Conservation (phyloP, 2,113 vertebrate genomes). For the Grallaria varia region DNA sequence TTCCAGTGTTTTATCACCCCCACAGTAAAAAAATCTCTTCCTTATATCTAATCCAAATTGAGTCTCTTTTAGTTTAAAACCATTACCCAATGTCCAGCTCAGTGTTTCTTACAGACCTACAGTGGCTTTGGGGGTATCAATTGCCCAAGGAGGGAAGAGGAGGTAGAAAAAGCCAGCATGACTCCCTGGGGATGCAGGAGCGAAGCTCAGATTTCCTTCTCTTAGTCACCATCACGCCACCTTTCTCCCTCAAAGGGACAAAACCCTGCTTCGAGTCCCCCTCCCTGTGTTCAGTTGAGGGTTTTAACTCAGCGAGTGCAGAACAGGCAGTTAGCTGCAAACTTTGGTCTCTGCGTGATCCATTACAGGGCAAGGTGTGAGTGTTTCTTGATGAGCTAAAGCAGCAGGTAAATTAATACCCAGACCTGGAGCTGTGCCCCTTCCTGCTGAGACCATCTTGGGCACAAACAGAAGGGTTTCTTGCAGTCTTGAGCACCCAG, state of each 20-base stretch:
- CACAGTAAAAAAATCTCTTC: not conserved
- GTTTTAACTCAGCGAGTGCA: accelerated
- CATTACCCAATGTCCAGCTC: not conserved
- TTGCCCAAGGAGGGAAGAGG: accelerated
- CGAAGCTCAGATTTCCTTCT: not conserved
- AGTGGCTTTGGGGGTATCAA: not conserved
- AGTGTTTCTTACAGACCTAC: accelerated
- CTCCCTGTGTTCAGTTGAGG: not conserved
- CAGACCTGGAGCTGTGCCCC: not conserved
- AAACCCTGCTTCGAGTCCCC: not conserved
- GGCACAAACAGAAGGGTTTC: slow-evolving; percentile 13
- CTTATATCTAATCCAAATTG: not conserved
- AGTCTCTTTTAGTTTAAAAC: not conserved
- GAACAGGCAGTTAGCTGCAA: not conserved
- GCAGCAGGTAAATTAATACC: slow-evolving; percentile 33
- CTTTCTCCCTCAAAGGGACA: not conserved
- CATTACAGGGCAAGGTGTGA: slow-evolving; percentile 19
- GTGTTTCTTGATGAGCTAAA: slow-evolving; percentile 28
- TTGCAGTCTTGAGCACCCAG: not conserved
- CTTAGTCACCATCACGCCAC: not conserved
- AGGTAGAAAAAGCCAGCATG: not conserved
- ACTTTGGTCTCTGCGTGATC: not conserved
- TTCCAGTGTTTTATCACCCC: not conserved
- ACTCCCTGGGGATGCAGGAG: not conserved
- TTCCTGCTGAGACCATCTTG: slow-evolving; percentile 5